Conservation (phyloP, 2,113 vertebrate genomes). For the Syngnathus floridae region DNA sequence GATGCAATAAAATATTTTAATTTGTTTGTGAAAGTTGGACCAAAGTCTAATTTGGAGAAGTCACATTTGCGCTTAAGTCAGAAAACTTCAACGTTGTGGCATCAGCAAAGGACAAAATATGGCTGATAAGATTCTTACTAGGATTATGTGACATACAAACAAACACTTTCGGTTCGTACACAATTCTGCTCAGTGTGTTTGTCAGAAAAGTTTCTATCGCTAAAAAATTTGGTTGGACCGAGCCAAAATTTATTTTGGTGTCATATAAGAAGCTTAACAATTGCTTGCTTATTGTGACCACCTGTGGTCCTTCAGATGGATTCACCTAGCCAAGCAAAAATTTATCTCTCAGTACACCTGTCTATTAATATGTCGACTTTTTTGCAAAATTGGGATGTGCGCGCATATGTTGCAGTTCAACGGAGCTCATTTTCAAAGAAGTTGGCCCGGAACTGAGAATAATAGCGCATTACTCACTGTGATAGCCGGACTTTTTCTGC, state of each 20-base stretch:
- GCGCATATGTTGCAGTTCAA: constrained; percentile 58
- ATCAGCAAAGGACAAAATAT: too few species aligned
- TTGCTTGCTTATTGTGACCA: constrained; percentile 16
- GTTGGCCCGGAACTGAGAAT: constrained; percentile 75
- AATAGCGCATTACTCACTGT: constrained; percentile 97
- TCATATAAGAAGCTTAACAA: constrained; percentile 24
- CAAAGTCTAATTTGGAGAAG: too few species aligned
- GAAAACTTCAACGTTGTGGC: too few species aligned
- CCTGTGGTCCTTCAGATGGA: constrained; percentile 43
- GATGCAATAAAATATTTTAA: too few species aligned
- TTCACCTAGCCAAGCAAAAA: neutral
- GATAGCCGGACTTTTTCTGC: constrained; percentile 99
- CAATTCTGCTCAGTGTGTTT: neutral
- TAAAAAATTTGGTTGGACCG: neutral
- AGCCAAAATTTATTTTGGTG: constrained; percentile 33
- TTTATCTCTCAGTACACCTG: constrained; percentile 22
- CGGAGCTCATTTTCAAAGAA: constrained; percentile 67
- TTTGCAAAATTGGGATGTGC: constrained; percentile 30
- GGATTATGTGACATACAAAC: too few species aligned
- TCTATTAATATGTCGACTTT: constrained; percentile 41
- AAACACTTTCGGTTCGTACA: too few species aligned
- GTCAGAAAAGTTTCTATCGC: neutral
- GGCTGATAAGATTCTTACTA: too few species aligned
- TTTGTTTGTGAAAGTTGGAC: too few species aligned
- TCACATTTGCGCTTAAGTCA: too few species aligned